Conservation (phyloP, 2,113 vertebrate genomes). For the Ageneiosus marmoratus region DNA sequence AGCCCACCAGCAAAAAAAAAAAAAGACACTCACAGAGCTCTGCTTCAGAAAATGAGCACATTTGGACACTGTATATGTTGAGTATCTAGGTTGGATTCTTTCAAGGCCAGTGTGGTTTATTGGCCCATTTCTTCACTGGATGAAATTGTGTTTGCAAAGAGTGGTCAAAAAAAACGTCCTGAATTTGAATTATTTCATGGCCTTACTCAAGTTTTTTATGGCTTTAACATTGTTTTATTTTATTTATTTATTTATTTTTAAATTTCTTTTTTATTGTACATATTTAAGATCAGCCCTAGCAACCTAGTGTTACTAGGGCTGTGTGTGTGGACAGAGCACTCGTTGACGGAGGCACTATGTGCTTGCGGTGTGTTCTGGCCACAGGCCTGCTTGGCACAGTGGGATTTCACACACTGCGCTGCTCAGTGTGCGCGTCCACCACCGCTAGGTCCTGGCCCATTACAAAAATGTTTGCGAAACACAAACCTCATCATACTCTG, state of each 20-base stretch:
- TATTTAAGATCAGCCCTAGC: neutral
- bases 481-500: conserved; percentile 63
- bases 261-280: too few relatives aligned
- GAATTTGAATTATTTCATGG: neutral
- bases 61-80: neutral
- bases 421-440: conserved; percentile 60
- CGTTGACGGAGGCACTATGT: conserved; percentile 28
- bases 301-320: neutral
- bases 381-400: conserved; percentile 57
- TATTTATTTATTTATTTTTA: too few relatives aligned
- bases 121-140: neutral
- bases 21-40: neutral
- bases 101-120: neutral
- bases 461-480: conserved; percentile 68
- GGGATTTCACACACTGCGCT: conserved; percentile 61
- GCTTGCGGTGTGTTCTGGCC: conserved; percentile 49
- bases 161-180: conserved; percentile 12
- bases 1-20: conserved; percentile 22
- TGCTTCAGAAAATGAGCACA: conserved; percentile 1
- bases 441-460: conserved; percentile 60
- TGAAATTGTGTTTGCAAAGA: conserved; percentile 1
- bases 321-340: conserved; percentile 31
- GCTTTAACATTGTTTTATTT: neutral
- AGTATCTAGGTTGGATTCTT: neutral
- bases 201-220: neutral